These are phyloP conservation scores for Porites australiensis DNA, from an alignment of 64 coral and sea anemone species.

Conservation along the genomic window DNA sequence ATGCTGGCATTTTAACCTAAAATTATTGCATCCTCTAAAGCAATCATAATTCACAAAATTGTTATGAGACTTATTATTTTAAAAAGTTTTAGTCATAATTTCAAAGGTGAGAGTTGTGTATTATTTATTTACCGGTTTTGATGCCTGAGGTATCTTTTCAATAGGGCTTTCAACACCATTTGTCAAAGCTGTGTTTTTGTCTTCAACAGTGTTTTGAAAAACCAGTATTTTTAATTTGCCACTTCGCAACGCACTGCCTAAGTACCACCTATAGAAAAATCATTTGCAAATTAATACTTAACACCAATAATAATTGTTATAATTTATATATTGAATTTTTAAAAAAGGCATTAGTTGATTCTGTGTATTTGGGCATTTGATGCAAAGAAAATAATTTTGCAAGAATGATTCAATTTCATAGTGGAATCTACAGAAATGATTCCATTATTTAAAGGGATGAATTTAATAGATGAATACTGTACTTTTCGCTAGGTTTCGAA, in stretches of 20 bases:
- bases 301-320: neutral
- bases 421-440: neutral
- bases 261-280: constrained; percentile 55
- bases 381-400: no score
- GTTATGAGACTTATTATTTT: neutral
- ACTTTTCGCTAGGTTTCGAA: no score
- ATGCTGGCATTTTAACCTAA: neutral
- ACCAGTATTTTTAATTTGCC: constrained; percentile 85
- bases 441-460: neutral
- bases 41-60: no score
- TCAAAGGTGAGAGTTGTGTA: neutral
- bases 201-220: neutral
- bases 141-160: neutral
- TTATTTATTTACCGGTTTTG: neutral
- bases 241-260: constrained; percentile 87
- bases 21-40: neutral
- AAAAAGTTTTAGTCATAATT: neutral
- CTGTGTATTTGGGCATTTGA: neutral
- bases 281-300: neutral
- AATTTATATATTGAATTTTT: neutral
- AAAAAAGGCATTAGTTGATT: neutral
- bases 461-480: neutral
- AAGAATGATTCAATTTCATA: no score
- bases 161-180: constrained; percentile 37
- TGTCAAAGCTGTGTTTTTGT: neutral